phyloP scores from a whole-genome alignment of 1,140 invertebrate species.

The Drosophila mojavensis region DNA sequence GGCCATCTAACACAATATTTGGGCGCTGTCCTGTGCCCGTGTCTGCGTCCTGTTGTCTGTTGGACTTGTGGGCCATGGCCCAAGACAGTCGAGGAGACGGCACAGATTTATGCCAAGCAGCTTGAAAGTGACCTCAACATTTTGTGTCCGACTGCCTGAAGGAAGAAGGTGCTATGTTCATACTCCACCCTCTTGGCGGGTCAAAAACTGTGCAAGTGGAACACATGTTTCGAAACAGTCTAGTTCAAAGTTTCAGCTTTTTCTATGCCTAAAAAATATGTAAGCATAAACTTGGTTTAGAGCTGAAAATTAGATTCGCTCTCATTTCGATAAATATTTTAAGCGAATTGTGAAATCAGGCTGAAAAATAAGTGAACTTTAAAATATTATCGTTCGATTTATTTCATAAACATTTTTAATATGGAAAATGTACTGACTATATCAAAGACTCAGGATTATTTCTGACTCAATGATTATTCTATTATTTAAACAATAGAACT shows the following conservation, averaged over 20 bases:
- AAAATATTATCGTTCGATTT: too few species aligned
- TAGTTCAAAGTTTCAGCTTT: background rate
- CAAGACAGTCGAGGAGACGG: constrained; percentile 23
- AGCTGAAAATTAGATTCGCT: background rate
- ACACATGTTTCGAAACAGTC: constrained; percentile 39
- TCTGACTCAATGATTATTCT: too few species aligned
- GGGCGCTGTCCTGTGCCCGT: background rate
- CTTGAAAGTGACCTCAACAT: constrained; percentile 67
- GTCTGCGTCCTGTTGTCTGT: background rate
- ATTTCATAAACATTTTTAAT: too few species aligned
- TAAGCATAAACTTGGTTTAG: background rate
- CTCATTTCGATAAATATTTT: background rate
- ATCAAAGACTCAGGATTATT: too few species aligned
- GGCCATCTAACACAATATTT: background rate
- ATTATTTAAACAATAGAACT: too few species aligned
- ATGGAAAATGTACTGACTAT: too few species aligned
- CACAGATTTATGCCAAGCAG: constrained; percentile 62
- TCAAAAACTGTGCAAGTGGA: constrained; percentile 42
- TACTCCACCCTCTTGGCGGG: background rate
- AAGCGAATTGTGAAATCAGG: too few species aligned
- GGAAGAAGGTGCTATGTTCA: background rate
- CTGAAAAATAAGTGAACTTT: background rate
- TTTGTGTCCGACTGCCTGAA: constrained; percentile 23
- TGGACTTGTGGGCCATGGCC: constrained; percentile 1
- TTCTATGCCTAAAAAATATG: constrained; percentile 4